Conservation (phyloP, 2,888 invertebrate species). For the Napeogenes sylphis region DNA sequence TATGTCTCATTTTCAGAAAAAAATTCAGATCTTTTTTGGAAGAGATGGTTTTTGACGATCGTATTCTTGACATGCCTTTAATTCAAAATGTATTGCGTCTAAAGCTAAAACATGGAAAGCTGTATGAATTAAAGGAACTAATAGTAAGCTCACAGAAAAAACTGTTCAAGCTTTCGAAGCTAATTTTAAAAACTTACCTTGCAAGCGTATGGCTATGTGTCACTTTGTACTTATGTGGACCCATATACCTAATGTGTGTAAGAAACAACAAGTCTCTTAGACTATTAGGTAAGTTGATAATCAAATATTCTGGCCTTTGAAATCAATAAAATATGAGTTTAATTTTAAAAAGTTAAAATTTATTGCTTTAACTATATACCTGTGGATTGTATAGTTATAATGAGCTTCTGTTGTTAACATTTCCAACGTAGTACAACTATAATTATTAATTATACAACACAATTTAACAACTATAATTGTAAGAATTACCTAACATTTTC, state of each 20-base stretch:
- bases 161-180: slow-evolving; percentile 46
- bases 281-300: slow-evolving; percentile 51
- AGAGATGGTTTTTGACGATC: slow-evolving; percentile 57
- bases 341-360: background rate
- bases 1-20: slow-evolving; percentile 53
- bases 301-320: background rate
- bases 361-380: background rate
- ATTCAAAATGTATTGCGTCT: slow-evolving; percentile 40
- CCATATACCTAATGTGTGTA: slow-evolving; percentile 53
- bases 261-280: slow-evolving; percentile 50
- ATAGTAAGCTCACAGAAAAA: slow-evolving; percentile 49
- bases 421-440: too few relatives aligned
- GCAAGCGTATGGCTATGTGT: slow-evolving; percentile 49
- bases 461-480: too few relatives aligned
- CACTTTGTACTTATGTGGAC: slow-evolving; percentile 55
- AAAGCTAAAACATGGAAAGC: slow-evolving; percentile 34
- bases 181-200: slow-evolving; percentile 53
- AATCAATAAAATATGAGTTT: background rate
- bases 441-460: too few relatives aligned
- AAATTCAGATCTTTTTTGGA: slow-evolving; percentile 52
- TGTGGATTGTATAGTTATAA: background rate
- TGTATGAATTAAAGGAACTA: slow-evolving; percentile 48
- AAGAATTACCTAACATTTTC: background rate
- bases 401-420: background rate
- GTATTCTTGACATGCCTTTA: slow-evolving; percentile 54